Evolutionary conservation across 2,888 invertebrate genomes (phyloP), one percentile per base, ranked within the genome.

Genomic region (Tetragonula carbonaria): DNA sequence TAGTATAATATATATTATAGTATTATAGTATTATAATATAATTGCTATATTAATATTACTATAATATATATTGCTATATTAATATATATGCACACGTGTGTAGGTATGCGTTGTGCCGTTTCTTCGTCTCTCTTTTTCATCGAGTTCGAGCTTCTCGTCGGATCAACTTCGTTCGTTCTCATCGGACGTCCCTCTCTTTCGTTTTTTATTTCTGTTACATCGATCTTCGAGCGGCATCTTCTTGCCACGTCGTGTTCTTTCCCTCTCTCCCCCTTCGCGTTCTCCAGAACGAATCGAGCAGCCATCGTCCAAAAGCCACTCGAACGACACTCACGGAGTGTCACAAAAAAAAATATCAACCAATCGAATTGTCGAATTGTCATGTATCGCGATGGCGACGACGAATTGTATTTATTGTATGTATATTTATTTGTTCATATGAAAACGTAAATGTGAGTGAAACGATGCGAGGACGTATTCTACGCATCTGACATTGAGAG

Each of bases 241-340:
- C 45, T 77, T 66, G 76, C 65, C 62, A 65, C 75, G 71, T 83
- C 75, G 73, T 65, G 21, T 45, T 8, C 65, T 21, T 28, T 2
- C 57, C 23, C 51, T 23, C 23, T 23, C 50, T 45, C 21, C 62
- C 2, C 62, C 50, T 11, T 55, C 53, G 33, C 18, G 11, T 45
- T 50, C 21, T 33, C 33, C 28, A 13, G 50, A 1, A 38, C 72
- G 50, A 62, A 55, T 28, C 21, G 18, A n/a, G 28, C 59, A 74
- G 79, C 76, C 76, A 76, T 83, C 84, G 79, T 74, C 73, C 28
- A 16, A 78, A 53, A 23, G 70, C n/a, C 53, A 82, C 28, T 28
- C 62, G 65, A 28, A 23, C 16, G 50, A 62, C 57, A 50, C 23
- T 66, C 72, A 67, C 59, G 65, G 63, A 67, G 57, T 51, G 51